A percentile compares a stretch with the other conserved stretches of the same genome.
Conservation (phyloP, 2,113 vertebrate species). For the Notothenia rossii region DNA sequence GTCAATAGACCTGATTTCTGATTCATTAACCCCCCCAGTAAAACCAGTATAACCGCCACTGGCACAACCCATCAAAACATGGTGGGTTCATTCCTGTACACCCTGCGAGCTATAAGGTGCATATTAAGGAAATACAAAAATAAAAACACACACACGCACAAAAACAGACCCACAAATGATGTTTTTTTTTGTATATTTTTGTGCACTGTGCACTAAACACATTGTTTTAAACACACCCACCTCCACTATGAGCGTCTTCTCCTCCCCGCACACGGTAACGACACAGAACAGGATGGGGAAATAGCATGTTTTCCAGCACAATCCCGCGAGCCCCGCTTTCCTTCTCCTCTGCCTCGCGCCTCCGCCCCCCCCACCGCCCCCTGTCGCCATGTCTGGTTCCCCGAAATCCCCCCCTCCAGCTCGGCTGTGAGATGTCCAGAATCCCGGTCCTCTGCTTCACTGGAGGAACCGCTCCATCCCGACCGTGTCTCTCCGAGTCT, state of each 20-base stretch:
- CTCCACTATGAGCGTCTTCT: conserved; percentile 85
- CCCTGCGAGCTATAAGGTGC: no score
- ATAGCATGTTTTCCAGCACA: conserved; percentile 84
- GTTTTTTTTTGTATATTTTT: neutral
- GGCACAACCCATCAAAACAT: no score
- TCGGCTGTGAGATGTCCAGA: conserved; percentile 60
- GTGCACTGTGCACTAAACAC: neutral
- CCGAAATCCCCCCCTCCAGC: conserved; percentile 55
- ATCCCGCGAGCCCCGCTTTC: conserved; percentile 77
- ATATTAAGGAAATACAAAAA: no score
- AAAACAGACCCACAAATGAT: no score
- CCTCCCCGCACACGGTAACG: conserved; percentile 82
- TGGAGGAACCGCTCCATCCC: conserved; percentile 38
- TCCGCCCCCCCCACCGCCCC: conserved; percentile 66
- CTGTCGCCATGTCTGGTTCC: conserved; percentile 77
- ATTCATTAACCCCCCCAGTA: no score
- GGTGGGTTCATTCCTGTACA: no score
- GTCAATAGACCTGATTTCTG: no score
- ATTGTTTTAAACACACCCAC: conserved; percentile 53
- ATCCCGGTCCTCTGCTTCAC: conserved; percentile 69
- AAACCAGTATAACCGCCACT: no score
- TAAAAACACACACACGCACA: no score
- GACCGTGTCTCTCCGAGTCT: neutral
- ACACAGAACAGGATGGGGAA: conserved; percentile 84
- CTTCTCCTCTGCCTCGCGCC: conserved; percentile 75